Evolutionary conservation across 2,888 invertebrate species (phyloP).

Genomic region (Pristionchus arcanus): DNA sequence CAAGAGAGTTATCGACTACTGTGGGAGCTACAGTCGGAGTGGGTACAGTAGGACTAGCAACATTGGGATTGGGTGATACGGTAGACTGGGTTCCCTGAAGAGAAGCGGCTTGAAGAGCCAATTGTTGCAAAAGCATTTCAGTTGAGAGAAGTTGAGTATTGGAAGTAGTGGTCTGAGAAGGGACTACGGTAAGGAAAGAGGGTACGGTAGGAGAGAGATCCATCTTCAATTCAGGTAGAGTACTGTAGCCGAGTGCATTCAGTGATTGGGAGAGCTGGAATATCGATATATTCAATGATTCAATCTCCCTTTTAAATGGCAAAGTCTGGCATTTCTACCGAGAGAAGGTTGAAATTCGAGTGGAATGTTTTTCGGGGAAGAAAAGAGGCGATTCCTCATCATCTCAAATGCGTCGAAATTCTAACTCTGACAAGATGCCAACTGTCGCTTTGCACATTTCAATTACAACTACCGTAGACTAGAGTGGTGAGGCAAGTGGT

Average conservation of each 20-base stretch:
- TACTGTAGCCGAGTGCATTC: constrained; percentile 33
- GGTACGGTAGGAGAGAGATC: constrained; percentile 23
- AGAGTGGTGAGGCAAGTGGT: background rate
- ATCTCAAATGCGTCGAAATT: constrained; percentile 31
- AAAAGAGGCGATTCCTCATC: background rate
- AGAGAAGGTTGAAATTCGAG: constrained; percentile 38
- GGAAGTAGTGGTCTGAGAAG: background rate
- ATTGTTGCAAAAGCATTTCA: constrained; percentile 20
- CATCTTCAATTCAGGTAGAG: background rate
- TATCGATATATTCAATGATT: constrained; percentile 13
- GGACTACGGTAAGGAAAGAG: constrained; percentile 16
- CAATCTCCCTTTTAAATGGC: background rate
- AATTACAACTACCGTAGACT: constrained; percentile 1
- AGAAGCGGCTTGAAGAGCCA: background rate
- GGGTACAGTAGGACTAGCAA: background rate
- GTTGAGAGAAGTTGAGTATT: background rate
- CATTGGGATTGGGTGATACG: background rate
- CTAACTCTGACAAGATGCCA: background rate
- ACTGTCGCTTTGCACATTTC: constrained; percentile 18
- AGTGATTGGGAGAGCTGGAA: constrained; percentile 28
- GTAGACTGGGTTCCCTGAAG: background rate
- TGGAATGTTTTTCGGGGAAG: constrained; percentile 34
- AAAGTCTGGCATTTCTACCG: background rate
- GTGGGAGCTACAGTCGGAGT: background rate
- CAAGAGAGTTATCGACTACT: background rate